phyloP scores from a whole-genome alignment of 92 coral and sea anemone species.

The Porites cylindrica region DNA sequence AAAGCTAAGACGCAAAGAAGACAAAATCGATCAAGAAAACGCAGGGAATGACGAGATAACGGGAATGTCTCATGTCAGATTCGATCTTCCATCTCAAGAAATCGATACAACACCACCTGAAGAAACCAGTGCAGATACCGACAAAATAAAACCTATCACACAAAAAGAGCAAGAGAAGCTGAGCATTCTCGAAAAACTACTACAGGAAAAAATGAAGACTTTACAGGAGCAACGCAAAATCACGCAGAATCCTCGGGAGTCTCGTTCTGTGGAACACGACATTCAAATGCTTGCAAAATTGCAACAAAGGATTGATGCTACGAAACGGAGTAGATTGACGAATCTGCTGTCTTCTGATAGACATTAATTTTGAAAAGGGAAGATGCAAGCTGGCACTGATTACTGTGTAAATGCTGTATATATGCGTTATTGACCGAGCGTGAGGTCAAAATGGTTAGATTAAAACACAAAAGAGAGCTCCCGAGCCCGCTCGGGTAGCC shows the following conservation, averaged over 20 bases:
- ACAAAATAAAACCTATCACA: not conserved
- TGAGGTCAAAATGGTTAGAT: not conserved
- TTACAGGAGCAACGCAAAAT: conserved; percentile 6
- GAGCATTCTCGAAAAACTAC: conserved; percentile 19
- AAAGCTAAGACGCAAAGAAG: not conserved
- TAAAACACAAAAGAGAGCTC: too few relatives aligned
- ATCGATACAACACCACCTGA: not conserved
- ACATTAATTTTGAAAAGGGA: not conserved
- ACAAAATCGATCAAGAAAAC: not conserved
- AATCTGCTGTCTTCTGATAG: not conserved
- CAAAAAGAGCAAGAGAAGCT: conserved; percentile 27
- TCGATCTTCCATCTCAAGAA: conserved; percentile 2
- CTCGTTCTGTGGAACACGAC: conserved; percentile 29
- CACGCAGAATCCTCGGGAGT: not conserved
- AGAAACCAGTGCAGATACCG: not conserved
- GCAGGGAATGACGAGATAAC: not conserved
- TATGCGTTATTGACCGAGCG: too few relatives aligned
- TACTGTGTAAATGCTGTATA: too few relatives aligned
- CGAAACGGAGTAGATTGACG: conserved; percentile 10
- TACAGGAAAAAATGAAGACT: conserved; percentile 39
- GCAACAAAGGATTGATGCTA: conserved; percentile 32
- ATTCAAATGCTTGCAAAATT: conserved; percentile 36
- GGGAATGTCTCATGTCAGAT: not conserved
- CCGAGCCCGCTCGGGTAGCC: too few relatives aligned
- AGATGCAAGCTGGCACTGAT: not conserved